phyloP scores from a whole-genome alignment of 1,140 invertebrate genomes.

The Orchestia grillus region DNA sequence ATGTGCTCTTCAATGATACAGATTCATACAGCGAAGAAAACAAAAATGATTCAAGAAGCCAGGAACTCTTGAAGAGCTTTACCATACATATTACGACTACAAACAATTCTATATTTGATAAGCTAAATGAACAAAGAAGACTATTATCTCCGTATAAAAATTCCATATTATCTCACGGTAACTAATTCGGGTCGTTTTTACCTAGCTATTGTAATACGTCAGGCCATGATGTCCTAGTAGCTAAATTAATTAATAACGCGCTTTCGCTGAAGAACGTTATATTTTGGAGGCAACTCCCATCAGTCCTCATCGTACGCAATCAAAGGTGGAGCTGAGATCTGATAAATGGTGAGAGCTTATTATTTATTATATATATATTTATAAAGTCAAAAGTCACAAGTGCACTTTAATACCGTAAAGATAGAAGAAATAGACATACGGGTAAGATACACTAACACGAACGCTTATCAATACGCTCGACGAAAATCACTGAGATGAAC shows the following conservation, averaged over 20 bases:
- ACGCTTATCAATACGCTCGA: not conserved
- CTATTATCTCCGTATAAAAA: slow-evolving; percentile 26
- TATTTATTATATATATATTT: not conserved
- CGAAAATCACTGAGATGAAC: not conserved
- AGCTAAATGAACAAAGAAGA: slow-evolving; percentile 3
- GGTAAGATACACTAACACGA: not conserved
- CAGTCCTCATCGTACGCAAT: not conserved
- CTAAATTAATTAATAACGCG: not conserved
- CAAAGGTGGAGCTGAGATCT: slow-evolving; percentile 9
- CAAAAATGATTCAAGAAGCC: not conserved
- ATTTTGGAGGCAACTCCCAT: not conserved
- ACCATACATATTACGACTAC: not conserved
- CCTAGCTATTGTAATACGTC: slow-evolving; percentile 1
- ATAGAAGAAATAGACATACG: not conserved
- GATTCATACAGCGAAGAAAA: not conserved
- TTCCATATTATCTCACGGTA: slow-evolving; percentile 27
- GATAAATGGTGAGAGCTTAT: not conserved
- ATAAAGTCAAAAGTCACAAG: slow-evolving; percentile 18
- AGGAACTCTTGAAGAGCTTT: not conserved
- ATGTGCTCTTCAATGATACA: not conserved
- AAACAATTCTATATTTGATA: not conserved
- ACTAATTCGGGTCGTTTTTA: slow-evolving; percentile 24
- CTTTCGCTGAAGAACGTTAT: not conserved
- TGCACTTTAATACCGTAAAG: slow-evolving; percentile 4
- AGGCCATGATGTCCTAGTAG: not conserved